These are phyloP conservation scores for Sarotherodon lohbergeri DNA, from an alignment of 2,113 vertebrate genomes.

Conservation along the genomic window DNA sequence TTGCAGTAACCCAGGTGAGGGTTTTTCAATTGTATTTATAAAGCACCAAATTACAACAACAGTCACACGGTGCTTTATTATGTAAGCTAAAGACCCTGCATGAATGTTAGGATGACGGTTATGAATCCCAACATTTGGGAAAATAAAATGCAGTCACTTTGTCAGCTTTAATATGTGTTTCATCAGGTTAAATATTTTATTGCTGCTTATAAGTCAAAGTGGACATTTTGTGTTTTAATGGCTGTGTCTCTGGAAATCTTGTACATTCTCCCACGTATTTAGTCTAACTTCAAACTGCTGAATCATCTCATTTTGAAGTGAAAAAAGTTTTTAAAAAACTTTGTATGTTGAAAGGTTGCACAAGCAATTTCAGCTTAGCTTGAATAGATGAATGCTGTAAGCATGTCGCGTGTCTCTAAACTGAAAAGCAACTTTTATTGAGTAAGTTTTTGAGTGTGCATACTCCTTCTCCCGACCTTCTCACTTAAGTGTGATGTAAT, in stretches of 20 bases:
- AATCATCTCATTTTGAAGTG: not conserved
- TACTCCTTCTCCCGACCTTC: not conserved
- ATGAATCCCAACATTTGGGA: not conserved
- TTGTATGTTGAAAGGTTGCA: too few relatives aligned
- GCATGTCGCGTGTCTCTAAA: not conserved
- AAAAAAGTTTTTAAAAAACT: rapidly evolving
- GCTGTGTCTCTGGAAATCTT: not conserved
- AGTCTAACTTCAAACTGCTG: not conserved
- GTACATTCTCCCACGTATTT: not conserved
- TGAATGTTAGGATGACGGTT: not conserved
- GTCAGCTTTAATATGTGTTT: not conserved
- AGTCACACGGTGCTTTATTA: not conserved
- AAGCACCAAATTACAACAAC: not conserved
- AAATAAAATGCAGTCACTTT: not conserved
- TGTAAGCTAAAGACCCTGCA: not conserved
- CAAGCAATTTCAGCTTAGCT: not conserved
- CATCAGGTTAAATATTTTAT: not conserved
- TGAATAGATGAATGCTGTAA: not conserved
- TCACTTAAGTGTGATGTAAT: not conserved
- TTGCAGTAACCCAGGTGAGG: not conserved
- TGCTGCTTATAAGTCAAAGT: not conserved
- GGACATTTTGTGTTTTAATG: not conserved
- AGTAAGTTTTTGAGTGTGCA: not conserved
- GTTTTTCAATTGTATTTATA: not conserved
- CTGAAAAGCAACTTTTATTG: not conserved